These are phyloP conservation scores for Thaumatotibia leucotreta DNA, from an alignment of 1,140 invertebrate genomes.

Conservation along the genomic window DNA sequence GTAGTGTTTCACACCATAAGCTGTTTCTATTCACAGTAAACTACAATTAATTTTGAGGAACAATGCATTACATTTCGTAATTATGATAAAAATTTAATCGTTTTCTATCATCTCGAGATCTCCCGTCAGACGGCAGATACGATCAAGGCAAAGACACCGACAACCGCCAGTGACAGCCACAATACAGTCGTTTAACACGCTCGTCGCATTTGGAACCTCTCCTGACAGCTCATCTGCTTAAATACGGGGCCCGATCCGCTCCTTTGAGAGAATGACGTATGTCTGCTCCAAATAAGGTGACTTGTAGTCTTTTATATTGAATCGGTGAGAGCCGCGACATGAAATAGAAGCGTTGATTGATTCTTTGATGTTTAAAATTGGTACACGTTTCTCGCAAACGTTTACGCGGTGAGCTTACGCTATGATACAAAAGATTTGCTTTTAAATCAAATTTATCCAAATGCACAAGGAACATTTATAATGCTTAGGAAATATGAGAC, in stretches of 20 bases:
- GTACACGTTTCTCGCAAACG: background rate
- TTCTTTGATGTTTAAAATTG: slow-evolving; percentile 5
- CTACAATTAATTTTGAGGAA: too few species aligned
- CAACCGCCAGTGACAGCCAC: slow-evolving; percentile 54
- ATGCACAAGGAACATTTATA: too few species aligned
- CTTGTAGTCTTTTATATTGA: background rate
- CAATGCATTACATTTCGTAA: background rate
- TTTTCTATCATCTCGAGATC: background rate
- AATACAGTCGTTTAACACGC: slow-evolving; percentile 70
- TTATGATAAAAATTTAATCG: background rate
- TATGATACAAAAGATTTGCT: background rate
- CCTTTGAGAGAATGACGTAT: slow-evolving; percentile 13
- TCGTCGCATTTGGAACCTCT: slow-evolving; percentile 53
- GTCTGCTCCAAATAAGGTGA: slow-evolving; percentile 5
- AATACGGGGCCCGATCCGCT: slow-evolving; percentile 21
- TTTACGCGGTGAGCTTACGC: background rate
- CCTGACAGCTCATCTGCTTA: slow-evolving; percentile 54
- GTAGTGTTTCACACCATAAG: too few species aligned
- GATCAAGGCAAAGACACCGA: slow-evolving; percentile 52
- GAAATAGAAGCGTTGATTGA: background rate
- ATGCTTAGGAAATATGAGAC: too few species aligned
- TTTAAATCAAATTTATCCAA: too few species aligned
- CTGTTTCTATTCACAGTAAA: too few species aligned
- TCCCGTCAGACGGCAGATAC: slow-evolving; percentile 16
- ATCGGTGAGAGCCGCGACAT: background rate